Base-by-base conservation (phyloP, 2,888 invertebrate genomes). In the Magallana nippona region DNA sequence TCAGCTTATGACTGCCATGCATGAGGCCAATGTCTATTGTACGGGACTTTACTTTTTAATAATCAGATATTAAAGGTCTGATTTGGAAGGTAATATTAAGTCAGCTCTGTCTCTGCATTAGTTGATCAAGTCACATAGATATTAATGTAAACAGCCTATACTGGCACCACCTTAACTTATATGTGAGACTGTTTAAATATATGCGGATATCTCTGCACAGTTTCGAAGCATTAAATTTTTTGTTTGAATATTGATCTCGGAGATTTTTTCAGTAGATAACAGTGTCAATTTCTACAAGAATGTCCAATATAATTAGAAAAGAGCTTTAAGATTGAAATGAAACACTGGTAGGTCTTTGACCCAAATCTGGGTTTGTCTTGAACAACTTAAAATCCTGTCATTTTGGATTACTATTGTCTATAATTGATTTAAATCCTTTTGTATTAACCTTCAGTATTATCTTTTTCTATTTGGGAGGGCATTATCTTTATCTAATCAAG, bases 81-180 rank as follows among this genome's bases (percentile, higher is more conserved):
- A 71, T 71, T 71, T 71, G 71, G 71, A 71, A 71, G 71, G 71
- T 71, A 71, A 71, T 71, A 71, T 71, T 71, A 27, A 71, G 71
- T 71, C 71, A 71, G 32, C 71, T 71, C 32, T 71, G 71, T 19
- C 32, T 13, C 22, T 44, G 5, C 3, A 8, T 32, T 32, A 71
- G 71, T 71, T 22, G 71, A 71, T 71, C 27, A 27, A 71, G 27
- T 71, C 71, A 71, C 60, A 60, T 3, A n/a, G 71, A 27, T 71
- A 71, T 27, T 71, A 27, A 71, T 71, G 32, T 71, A 27, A 44
- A 44, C 44, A 44, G 44, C 44, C 44, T 44, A 44, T 44, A 44
- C 44, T 5, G 44, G 44, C 44, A 44, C 44, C 44, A 5, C n/a
- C n/a, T n/a, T 32, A 32, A 32, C 32, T 32, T 44, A 8, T 5